phyloP scores from a whole-genome alignment of 2,888 invertebrate genomes.

The Syrista parreyssii region DNA sequence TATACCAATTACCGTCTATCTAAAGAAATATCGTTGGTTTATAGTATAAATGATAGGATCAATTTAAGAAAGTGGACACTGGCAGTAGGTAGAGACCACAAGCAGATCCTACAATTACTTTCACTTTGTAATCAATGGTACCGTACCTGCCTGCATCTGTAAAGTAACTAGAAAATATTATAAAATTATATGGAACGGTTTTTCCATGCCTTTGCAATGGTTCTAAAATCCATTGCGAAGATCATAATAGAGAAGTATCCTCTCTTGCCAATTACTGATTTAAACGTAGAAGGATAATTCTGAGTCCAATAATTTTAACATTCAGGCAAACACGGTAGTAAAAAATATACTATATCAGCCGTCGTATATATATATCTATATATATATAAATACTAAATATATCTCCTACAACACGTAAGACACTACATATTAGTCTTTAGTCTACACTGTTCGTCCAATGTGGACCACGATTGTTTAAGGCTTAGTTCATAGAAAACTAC shows the following conservation, averaged over 20 bases:
- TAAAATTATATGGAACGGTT: background rate
- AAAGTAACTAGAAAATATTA: background rate
- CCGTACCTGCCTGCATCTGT: background rate
- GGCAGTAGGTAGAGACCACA: background rate
- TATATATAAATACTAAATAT: constrained; percentile 8
- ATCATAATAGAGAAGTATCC: background rate
- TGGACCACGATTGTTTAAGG: constrained; percentile 15
- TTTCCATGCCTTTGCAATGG: background rate
- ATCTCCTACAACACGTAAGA: constrained; percentile 2
- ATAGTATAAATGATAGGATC: background rate
- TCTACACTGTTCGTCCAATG: background rate
- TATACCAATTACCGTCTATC: background rate
- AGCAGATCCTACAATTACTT: background rate
- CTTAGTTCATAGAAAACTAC: constrained; percentile 17
- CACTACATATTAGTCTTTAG: background rate
- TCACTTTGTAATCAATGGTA: background rate
- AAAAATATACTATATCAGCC: constrained; percentile 23
- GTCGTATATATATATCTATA: constrained; percentile 15
- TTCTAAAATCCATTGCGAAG: background rate
- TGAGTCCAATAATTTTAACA: background rate
- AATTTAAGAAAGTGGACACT: background rate
- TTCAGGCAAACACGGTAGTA: constrained; percentile 16
- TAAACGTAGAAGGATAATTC: background rate
- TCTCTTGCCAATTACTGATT: background rate
- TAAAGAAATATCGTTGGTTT: background rate